Evolutionary conservation across 2,113 vertebrate genomes (phyloP), one percentile per base, ranked within the genome.

Genomic region (Brienomyrus longianalis): DNA sequence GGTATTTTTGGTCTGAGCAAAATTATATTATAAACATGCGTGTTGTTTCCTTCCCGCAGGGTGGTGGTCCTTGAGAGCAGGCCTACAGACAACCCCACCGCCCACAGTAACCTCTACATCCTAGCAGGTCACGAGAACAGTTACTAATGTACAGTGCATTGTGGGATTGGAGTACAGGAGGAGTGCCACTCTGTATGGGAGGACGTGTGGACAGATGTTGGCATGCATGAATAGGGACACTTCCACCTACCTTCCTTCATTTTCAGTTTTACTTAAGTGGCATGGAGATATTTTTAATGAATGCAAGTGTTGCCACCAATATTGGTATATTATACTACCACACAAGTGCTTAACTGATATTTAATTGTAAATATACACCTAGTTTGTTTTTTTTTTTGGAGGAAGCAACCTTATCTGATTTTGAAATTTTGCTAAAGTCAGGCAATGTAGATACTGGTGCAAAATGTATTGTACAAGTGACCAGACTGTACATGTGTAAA

Each of bases 121-220:
- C 96, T 99, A 93, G 98, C 98, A 48, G 98, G 98, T 92, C 98
- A 99, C 0, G 98, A 99, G 92, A 99, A 99, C 97, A 99, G 98
- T 95, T 99, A 99, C 97, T 99, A 97, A 99, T 6, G 91, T 89
- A 59, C 87, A 59, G 43, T 39, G n/a, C 13, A 89, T 52, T 88
- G 56, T 88, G 77, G 59, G 80, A 89, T 56, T 88, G 50, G 31
- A 86, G 85, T 31, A 45, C 50, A 45, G 89, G 43, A 62, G 27
- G 31, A 45, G 2, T 17, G 91, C 90, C 93, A 3, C 27, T 13
- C 95, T 66, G 90, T 95, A 94, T 92, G 91, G 59, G 92, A 93
- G 88, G 3, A 31, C 91, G 91, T 21, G 94, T 86, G 94, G 70
- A 74, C 13, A 17, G 35, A 77, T 17, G 94, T 90, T 92, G 91